Evolutionary conservation across 1,140 invertebrate species (phyloP).

Genomic region (Aphelenchoides avenae): DNA sequence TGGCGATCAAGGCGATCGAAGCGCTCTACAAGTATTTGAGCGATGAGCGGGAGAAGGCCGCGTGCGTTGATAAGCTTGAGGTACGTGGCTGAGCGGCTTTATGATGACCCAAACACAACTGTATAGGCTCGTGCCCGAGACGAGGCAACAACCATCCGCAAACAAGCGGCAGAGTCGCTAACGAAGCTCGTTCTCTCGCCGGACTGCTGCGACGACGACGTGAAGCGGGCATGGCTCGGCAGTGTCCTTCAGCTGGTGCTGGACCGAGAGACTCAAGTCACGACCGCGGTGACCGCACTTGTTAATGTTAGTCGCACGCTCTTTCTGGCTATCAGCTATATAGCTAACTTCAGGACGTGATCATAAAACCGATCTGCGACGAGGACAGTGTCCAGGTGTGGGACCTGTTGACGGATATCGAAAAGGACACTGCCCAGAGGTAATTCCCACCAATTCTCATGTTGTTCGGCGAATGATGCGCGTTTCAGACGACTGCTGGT

Average conservation of each 20-base stretch:
- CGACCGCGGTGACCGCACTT: conserved; percentile 29
- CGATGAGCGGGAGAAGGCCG: too few species aligned
- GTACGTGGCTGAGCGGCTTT: too few species aligned
- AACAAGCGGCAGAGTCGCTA: conserved; percentile 36
- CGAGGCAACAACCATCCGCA: conserved; percentile 20
- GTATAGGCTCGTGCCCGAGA: conserved; percentile 22
- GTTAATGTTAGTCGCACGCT: conserved; percentile 22
- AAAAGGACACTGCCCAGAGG: conserved; percentile 23
- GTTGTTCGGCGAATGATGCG: conserved; percentile 5
- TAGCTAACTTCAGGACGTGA: conserved; percentile 14
- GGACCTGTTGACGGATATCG: conserved; percentile 17
- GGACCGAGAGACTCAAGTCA: conserved; percentile 29
- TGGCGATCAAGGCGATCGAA: too few species aligned
- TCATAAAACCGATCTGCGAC: conserved; percentile 18
- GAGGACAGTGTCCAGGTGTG: conserved; percentile 10
- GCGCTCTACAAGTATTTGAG: too few species aligned
- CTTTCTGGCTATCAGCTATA: conserved; percentile 1
- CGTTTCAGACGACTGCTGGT: conserved; percentile 29
- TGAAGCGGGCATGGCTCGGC: conserved; percentile 28
- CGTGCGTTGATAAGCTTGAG: too few species aligned
- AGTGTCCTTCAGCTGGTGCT: conserved; percentile 36
- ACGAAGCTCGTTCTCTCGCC: conserved; percentile 23
- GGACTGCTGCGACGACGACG: neutral
- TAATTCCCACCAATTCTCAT: neutral
- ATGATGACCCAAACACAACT: too few species aligned